A percentile compares a stretch with the other conserved stretches of the same genome.
These are phyloP conservation scores for Varecia variegata DNA, from an alignment of 2,797 vertebrate species.

Conservation along the genomic window DNA sequence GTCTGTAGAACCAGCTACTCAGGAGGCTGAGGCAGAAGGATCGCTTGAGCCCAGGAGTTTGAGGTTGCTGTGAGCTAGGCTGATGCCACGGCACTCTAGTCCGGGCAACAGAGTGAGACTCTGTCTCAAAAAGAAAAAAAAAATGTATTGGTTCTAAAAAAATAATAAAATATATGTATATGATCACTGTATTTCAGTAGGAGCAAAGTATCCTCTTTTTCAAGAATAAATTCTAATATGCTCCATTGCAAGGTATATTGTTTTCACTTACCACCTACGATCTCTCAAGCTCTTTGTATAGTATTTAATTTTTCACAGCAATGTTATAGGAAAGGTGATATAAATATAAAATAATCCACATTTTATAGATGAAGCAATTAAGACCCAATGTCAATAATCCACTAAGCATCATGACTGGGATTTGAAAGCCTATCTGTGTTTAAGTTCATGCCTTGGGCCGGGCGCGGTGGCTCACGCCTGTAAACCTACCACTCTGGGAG, in stretches of 20 bases:
- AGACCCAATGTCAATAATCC: background rate
- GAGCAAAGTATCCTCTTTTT: background rate
- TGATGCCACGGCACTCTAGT: too few species aligned
- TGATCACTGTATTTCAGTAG: background rate
- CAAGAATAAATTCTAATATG: background rate
- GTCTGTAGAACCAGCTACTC: too few species aligned
- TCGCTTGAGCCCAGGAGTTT: too few species aligned
- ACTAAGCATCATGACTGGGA: background rate
- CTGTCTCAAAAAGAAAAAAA: too few species aligned
- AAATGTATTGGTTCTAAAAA: background rate
- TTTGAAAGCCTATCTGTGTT: background rate
- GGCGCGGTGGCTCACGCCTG: too few species aligned
- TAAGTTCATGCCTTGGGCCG: background rate
- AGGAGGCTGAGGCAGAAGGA: too few species aligned
- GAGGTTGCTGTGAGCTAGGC: too few species aligned
- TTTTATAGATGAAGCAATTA: conserved; percentile 1
- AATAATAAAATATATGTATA: background rate
- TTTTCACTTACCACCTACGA: background rate
- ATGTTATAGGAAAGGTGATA: background rate
- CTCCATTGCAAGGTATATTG: background rate
- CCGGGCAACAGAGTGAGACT: too few species aligned
- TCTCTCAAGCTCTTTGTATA: background rate
- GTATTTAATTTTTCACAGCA: background rate
- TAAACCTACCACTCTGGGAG: too few species aligned
- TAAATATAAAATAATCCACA: background rate